Evolutionary conservation across 2,888 invertebrate species (phyloP), one percentile per base, ranked within the genome.

Genomic region (Brachypalpus laphriformis): DNA sequence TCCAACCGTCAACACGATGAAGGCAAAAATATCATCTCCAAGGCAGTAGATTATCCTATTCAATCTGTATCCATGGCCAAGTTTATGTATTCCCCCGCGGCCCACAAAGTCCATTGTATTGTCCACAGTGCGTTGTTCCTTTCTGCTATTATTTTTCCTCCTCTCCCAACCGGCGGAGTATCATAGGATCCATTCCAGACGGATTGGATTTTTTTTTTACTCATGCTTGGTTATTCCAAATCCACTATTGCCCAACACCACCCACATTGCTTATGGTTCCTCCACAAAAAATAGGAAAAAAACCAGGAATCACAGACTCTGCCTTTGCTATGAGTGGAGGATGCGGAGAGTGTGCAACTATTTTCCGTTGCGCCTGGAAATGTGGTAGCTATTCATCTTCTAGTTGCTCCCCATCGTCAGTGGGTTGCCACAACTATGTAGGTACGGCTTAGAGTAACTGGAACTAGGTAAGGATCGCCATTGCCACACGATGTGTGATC

Each of bases 381-480:
- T 65, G 47, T 59, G 42, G 42, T n/a, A 28, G 65, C 65, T 57
- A 74, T 80, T 80, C 74, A 80, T 74, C 74, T 74, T 42, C 11
- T 40, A 31, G 74, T 74, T 31, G 25, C 56, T 59, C 31, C 28
- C 45, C 65, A 74, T 14, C 54, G 57, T 65, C 74, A 59, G 72
- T 66, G 54, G 75, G 68, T 81, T 81, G 45, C 40, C 54, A 22
- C 40, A 45, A 49, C 28, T 61, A 40, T 11, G 45, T 37, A 42
- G 8, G 45, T 37, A 42, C 34, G 54, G 28, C 28, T 56, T 61
- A 47, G 68, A 75, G 66, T 45, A 77, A 51, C 77, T 61, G 59
- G 65, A 82, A 66, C 82, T 82, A 77, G 82, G 77, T 77, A 77
- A 82, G 82, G 45, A 82, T 82, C 63, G 31, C 54, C 54, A 37